Percentiles rank a stretch among this genome's conserved stretches.
phyloP scores from a whole-genome alignment of 1,140 invertebrate genomes.

The Metaphire vulgaris region DNA sequence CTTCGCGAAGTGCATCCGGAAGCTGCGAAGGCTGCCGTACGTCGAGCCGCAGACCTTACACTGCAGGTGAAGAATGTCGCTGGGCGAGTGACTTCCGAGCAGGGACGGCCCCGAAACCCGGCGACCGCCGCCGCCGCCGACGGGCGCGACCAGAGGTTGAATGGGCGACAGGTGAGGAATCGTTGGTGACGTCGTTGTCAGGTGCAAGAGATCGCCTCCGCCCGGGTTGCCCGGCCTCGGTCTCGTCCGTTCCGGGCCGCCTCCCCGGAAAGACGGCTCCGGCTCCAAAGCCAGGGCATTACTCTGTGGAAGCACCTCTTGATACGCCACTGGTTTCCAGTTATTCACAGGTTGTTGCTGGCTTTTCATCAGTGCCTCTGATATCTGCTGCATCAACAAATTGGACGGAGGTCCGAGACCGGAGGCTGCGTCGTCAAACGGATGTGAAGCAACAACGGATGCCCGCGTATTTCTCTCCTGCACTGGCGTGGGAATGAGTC shows the following conservation, averaged over 20 bases:
- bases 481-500: neutral
- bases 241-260: neutral
- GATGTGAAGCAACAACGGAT: neutral
- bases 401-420: neutral
- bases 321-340: neutral
- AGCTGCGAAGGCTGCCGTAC: slow-evolving; percentile 23
- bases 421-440: neutral
- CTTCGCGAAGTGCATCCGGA: slow-evolving; percentile 27
- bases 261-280: neutral
- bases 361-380: neutral
- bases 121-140: too few species aligned
- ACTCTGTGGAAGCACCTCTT: neutral
- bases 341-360: neutral
- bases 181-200: neutral
- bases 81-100: slow-evolving; percentile 3
- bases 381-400: neutral
- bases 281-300: neutral
- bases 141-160: neutral
- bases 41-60: slow-evolving; percentile 27
- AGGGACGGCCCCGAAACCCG: neutral
- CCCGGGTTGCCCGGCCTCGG: neutral
- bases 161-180: slow-evolving; percentile 14
- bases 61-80: slow-evolving; percentile 22
- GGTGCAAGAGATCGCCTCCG: neutral
- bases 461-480: neutral